These are phyloP conservation scores for Setipinna tenuifilis DNA, from an alignment of 2,797 vertebrate genomes.

Conservation along the genomic window DNA sequence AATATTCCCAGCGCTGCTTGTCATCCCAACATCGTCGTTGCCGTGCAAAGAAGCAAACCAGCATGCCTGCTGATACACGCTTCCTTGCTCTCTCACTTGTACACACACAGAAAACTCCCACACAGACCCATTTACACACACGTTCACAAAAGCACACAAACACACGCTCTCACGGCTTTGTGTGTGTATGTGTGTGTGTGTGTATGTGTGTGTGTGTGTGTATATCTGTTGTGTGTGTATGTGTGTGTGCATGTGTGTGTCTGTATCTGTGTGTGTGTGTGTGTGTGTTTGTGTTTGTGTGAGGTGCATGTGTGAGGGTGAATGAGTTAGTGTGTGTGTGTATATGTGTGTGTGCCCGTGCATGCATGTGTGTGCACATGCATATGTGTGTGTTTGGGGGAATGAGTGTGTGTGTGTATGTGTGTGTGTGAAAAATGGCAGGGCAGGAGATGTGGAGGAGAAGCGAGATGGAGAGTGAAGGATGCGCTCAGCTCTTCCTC, in stretches of 20 bases:
- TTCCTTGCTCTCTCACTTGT: too few species aligned
- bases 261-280: too few species aligned
- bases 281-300: too few species aligned
- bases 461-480: background rate
- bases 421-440: background rate
- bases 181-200: too few species aligned
- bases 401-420: background rate
- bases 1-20: conserved; percentile 16
- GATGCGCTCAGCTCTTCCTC: background rate
- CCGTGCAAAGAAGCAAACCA: background rate
- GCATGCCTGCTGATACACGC: background rate
- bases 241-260: too few species aligned
- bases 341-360: background rate
- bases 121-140: background rate
- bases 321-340: background rate
- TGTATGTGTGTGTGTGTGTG: too few species aligned
- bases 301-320: too few species aligned
- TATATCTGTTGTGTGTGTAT: too few species aligned
- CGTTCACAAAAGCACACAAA: background rate
- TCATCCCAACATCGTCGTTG: background rate
- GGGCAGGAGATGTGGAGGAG: background rate
- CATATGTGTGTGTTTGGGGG: background rate
- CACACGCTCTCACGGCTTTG: background rate
- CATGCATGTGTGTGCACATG: background rate
- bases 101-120: background rate